Evolutionary conservation across 1,140 invertebrate genomes (phyloP), one percentile per base, ranked within the genome.

Genomic region (Ceratina australensis): DNA sequence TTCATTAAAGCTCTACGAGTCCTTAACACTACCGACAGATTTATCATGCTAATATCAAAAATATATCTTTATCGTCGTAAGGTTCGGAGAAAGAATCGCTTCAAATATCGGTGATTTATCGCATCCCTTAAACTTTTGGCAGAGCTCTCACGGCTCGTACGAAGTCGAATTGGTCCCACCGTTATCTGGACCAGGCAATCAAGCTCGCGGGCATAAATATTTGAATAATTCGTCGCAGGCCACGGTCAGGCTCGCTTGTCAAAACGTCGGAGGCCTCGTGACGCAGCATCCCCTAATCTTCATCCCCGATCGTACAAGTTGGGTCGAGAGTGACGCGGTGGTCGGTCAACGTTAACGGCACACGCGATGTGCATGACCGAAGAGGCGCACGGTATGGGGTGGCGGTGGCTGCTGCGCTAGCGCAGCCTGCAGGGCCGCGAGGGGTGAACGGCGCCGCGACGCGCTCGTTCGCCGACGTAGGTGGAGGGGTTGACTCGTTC

Each of bases 211-310:
- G 24, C 59, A 47, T 26, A 26, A 24, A 50, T 49, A 64, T 74
- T 74, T 66, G 4, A 28, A 74, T 74, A 63, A 74, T 74, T 63
- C 33, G 28, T n/a, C 22, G 22, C 42, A 42, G 26, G 52, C 66
- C 66, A 76, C 47, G 73, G 73, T 75, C 64, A 75, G 42, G 20
- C 72, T 16, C 50, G 59, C 42, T 57, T 59, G 1, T 12, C 18
- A n/a, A 56, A 49, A 56, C 26, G 54, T 18, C 20, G 16, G 54
- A 16, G 10, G 18, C 22, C 20, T 20, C 59, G 60, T 64, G 59
- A 72, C 68, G 68, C 60, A 63, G 67, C 75, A 57, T 60, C 71
- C 54, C 42, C 66, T 82, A 71, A 83, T 83, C 82, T 83, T 33
- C 71, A 79, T 78, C 81, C 68, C 67, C 81, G 33, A 72, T 83